phyloP scores from a whole-genome alignment of 2,113 vertebrate genomes.

The Anser brachyrhynchus region DNA sequence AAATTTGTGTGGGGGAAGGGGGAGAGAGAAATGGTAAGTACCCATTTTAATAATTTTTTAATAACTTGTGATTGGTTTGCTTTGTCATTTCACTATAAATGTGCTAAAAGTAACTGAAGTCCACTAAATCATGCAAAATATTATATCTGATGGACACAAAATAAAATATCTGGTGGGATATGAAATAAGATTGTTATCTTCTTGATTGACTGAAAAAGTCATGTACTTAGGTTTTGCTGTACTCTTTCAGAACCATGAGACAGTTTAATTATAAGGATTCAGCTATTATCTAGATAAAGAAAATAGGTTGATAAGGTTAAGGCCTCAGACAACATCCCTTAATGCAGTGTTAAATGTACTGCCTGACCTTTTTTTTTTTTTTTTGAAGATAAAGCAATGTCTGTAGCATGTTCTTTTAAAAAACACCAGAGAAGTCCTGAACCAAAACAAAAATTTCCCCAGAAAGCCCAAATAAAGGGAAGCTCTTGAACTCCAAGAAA shows the following conservation, averaged over 20 bases:
- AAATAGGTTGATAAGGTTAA: slow-evolving; percentile 17
- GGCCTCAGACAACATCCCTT: background rate
- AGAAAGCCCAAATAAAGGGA: background rate
- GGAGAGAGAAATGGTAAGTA: background rate
- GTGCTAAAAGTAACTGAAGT: background rate
- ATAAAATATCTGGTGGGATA: background rate
- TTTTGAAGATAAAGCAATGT: background rate
- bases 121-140: background rate
- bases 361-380: background rate
- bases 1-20: too few relatives aligned
- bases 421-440: rapidly evolving
- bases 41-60: background rate
- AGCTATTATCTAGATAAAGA: slow-evolving; percentile 16
- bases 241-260: background rate
- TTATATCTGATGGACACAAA: background rate
- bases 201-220: background rate
- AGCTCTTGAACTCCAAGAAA: background rate
- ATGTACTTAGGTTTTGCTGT: background rate
- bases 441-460: background rate
- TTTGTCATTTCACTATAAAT: background rate
- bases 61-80: background rate
- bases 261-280: slow-evolving; percentile 9
- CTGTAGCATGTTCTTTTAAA: background rate
- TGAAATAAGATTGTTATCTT: background rate
- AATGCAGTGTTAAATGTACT: background rate